These are phyloP conservation scores for Anneissia japonica DNA, from an alignment of 35 echinoderm and acorn worm species.

Conservation along the genomic window DNA sequence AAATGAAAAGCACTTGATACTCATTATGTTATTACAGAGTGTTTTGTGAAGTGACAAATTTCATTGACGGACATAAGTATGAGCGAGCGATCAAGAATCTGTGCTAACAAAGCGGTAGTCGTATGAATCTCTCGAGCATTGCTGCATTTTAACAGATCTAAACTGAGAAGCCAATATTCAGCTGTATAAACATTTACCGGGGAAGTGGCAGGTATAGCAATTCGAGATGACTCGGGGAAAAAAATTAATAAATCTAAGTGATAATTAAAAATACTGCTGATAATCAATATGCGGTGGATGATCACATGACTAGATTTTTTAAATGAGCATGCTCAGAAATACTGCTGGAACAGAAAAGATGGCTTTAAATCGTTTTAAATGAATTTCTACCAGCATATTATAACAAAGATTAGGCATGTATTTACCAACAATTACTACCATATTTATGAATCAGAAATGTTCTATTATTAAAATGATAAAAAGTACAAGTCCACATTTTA, in stretches of 20 bases:
- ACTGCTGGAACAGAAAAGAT: no score
- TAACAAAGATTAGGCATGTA: no score
- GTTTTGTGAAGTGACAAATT: neutral
- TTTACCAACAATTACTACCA: no score
- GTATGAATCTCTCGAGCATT: neutral
- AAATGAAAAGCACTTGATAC: no score
- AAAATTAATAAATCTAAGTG: neutral
- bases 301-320: no score
- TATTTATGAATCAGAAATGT: no score
- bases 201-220: neutral
- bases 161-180: neutral
- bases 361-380: no score
- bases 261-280: neutral
- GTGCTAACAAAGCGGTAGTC: neutral
- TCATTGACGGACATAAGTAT: neutral
- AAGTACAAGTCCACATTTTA: no score
- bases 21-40: neutral
- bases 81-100: neutral
- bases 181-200: neutral
- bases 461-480: no score
- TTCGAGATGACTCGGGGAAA: no score
- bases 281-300: neutral
- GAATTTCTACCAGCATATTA: no score
- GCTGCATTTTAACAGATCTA: neutral
- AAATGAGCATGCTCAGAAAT: no score